phyloP scores from a whole-genome alignment of 2,113 vertebrate species.

The Zosterops pallidus region DNA sequence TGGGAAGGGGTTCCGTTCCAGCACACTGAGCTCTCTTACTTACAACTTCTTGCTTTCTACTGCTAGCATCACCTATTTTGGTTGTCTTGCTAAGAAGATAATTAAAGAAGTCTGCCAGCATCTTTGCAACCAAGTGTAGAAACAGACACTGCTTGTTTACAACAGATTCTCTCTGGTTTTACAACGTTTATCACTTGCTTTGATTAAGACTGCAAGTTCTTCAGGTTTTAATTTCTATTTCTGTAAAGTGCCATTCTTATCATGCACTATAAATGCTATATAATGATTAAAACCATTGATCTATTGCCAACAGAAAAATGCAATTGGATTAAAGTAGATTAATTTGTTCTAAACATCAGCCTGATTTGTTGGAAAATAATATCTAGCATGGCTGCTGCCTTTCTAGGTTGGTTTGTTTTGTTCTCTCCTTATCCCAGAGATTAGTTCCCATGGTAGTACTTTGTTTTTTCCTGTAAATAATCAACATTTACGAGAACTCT shows the following conservation, averaged over 20 bases:
- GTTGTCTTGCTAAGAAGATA: neutral
- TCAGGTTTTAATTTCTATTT: conserved; percentile 5
- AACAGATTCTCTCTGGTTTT: neutral
- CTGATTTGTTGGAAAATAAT: neutral
- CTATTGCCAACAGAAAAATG: neutral
- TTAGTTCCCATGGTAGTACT: neutral
- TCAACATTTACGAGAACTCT: neutral
- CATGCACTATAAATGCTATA: neutral
- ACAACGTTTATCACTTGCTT: neutral
- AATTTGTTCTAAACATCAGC: neutral
- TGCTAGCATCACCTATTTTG: neutral
- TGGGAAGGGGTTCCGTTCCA: neutral
- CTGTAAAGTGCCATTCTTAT: neutral
- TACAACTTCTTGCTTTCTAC: neutral
- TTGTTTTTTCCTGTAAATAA: neutral
- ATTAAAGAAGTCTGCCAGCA: neutral
- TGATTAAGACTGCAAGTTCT: neutral
- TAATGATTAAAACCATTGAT: conserved; percentile 25
- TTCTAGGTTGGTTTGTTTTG: neutral
- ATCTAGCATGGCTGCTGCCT: neutral
- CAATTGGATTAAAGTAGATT: conserved; percentile 10
- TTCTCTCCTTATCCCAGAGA: neutral
- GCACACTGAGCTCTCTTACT: neutral
- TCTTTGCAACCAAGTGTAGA: neutral
- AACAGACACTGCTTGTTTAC: neutral